phyloP scores from a whole-genome alignment of 2,113 vertebrate genomes.

The Struthidea cinerea region DNA sequence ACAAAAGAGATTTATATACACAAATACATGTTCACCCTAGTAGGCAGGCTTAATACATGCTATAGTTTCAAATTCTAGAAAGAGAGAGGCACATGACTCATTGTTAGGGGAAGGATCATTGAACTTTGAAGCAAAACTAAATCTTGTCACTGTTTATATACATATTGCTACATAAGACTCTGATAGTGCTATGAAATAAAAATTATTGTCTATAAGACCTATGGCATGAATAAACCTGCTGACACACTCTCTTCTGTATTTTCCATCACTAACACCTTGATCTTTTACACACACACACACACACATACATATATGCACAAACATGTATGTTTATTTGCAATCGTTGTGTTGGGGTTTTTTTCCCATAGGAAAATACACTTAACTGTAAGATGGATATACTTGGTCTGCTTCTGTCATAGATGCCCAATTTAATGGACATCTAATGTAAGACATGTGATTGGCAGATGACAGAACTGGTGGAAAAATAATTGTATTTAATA shows the following conservation, averaged over 20 bases:
- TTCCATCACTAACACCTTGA: not conserved
- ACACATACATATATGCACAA: not conserved
- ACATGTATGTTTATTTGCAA: not conserved
- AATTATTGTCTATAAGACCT: not conserved
- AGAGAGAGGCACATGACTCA: not conserved
- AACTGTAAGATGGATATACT: not conserved
- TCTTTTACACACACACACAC: not conserved
- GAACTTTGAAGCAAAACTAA: not conserved
- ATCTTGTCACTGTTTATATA: not conserved
- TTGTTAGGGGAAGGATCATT: not conserved
- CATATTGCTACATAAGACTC: not conserved
- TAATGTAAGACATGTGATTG: not conserved
- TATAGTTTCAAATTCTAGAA: not conserved
- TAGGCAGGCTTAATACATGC: not conserved
- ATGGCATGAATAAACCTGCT: not conserved
- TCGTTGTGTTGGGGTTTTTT: accelerated
- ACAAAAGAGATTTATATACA: not conserved
- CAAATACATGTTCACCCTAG: not conserved
- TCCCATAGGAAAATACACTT: not conserved
- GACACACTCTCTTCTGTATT: not conserved
- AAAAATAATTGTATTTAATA: not conserved
- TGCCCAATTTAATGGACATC: not conserved
- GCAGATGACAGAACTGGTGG: not conserved
- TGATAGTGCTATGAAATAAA: not conserved
- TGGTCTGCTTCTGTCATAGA: not conserved